Evolutionary conservation across 2,888 invertebrate species (phyloP).

Genomic region (Gisinianus flammeolus): DNA sequence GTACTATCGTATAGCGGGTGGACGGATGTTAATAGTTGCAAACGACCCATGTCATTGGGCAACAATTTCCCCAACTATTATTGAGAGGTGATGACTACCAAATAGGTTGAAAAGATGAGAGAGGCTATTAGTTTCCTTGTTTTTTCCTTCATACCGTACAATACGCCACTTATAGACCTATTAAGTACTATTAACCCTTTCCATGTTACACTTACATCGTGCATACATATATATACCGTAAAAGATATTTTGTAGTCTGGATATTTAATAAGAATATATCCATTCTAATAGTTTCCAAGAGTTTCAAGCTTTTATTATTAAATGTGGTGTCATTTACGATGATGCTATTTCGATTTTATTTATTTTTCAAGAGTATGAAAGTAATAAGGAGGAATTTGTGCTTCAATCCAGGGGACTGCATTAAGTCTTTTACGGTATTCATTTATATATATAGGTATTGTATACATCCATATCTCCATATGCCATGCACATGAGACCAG

Average conservation of each 20-base stretch:
- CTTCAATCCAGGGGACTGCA: too few species aligned
- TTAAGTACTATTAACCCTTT: background rate
- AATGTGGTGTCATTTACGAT: too few species aligned
- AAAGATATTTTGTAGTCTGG: background rate
- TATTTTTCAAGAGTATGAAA: too few species aligned
- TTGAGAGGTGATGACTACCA: constrained; percentile 37
- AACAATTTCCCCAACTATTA: constrained; percentile 35
- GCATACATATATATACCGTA: background rate
- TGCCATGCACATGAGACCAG: too few species aligned
- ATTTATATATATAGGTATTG: too few species aligned
- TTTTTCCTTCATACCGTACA: background rate
- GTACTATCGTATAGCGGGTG: background rate
- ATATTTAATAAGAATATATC: too few species aligned
- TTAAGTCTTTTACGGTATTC: too few species aligned
- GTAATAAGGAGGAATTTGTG: too few species aligned
- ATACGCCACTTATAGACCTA: background rate
- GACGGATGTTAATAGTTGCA: constrained; percentile 17
- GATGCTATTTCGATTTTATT: too few species aligned
- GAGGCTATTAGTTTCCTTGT: constrained; percentile 45
- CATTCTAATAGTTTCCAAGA: too few species aligned
- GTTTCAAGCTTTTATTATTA: too few species aligned
- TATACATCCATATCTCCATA: too few species aligned
- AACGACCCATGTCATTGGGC: constrained; percentile 33
- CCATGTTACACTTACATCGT: background rate
- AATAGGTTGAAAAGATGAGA: constrained; percentile 40